Evolutionary conservation across 2,797 vertebrate species (phyloP), one percentile per base, ranked within the genome.

Genomic region (Enteromius argenteus): DNA sequence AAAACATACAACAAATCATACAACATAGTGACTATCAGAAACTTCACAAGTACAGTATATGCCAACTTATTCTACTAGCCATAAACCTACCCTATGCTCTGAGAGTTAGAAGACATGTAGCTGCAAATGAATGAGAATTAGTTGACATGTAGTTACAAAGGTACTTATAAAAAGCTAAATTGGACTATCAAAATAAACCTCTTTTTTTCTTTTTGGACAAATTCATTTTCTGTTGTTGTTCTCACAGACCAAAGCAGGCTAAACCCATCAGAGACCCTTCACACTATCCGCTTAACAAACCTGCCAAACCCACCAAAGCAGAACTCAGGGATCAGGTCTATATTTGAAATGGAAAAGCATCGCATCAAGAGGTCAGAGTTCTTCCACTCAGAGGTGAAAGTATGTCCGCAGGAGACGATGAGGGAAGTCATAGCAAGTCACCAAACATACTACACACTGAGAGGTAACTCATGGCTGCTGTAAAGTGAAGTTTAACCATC

Each of bases 401-500:
- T 98, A 71, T 98, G 97, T 86, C 96, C 96, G 6, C 95, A 97
- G 58, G 96, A 98, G 90, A 97, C 94, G 76, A 49, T 97, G 78
- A 92, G 92, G 10, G 95, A 99, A 64, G 95, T 97, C 80, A 88
- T 98, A 84, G 95, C 95, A 88, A 97, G 95, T 88, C 96, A 98
- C 85, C 95, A 94, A 90, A 94, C 94, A 1, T 98, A 98, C 91
- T 98, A 98, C 85, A 96, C 95, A 90, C 92, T 97, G 79, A 91
- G 96, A 96, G 95, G 96, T 96, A 94, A 91, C 85, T 17, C 60
- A 32, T 32, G 60, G 11, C 30, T 49, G 17, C 42, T 44, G 42
- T 44, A 44, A 44, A 44, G 42, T 44, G 27, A 46, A 42, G 44
- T 4, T 44, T 42, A 39, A 11, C 14, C 27, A 35, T 21, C 11